A percentile compares a stretch with the other conserved stretches of the same genome.
phyloP scores from a whole-genome alignment of 2,888 invertebrate species.

The Diplazon laetatorius region DNA sequence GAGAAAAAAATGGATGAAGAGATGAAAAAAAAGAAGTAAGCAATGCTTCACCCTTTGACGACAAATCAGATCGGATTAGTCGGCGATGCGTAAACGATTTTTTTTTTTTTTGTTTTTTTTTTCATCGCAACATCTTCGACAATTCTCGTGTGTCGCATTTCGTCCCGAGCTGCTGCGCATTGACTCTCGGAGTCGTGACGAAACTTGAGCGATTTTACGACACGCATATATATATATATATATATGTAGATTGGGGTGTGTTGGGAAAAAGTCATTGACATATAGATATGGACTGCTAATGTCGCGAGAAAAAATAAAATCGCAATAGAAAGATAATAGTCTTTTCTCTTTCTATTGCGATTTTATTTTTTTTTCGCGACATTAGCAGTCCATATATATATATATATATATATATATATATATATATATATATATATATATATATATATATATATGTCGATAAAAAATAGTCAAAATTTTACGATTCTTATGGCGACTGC shows the following conservation, averaged over 20 bases:
- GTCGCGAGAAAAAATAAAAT: too few relatives aligned
- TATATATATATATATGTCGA: too few relatives aligned
- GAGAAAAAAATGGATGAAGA: not conserved
- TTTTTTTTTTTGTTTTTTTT: too few relatives aligned
- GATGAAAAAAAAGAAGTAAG: not conserved
- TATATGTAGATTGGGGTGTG: too few relatives aligned
- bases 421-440: slow-evolving; percentile 18
- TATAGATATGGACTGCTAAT: too few relatives aligned
- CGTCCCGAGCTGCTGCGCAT: slow-evolving; percentile 2
- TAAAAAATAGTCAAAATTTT: too few relatives aligned
- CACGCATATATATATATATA: not conserved
- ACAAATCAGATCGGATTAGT: slow-evolving; percentile 15
- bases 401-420: slow-evolving; percentile 8
- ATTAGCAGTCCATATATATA: not conserved
- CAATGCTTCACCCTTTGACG: not conserved
- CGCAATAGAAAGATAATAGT: too few relatives aligned
- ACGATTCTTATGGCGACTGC: too few relatives aligned
- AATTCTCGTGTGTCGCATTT: slow-evolving; percentile 34
- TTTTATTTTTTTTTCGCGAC: too few relatives aligned
- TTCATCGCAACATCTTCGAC: slow-evolving; percentile 51
- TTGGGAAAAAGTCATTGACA: too few relatives aligned
- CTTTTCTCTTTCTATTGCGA: too few relatives aligned
- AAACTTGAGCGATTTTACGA: slow-evolving; percentile 2
- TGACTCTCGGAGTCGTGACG: slow-evolving; percentile 1
- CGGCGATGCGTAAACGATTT: slow-evolving; percentile 6